Conservation (phyloP, 2,888 invertebrate species). For the Anorthoa munda region DNA sequence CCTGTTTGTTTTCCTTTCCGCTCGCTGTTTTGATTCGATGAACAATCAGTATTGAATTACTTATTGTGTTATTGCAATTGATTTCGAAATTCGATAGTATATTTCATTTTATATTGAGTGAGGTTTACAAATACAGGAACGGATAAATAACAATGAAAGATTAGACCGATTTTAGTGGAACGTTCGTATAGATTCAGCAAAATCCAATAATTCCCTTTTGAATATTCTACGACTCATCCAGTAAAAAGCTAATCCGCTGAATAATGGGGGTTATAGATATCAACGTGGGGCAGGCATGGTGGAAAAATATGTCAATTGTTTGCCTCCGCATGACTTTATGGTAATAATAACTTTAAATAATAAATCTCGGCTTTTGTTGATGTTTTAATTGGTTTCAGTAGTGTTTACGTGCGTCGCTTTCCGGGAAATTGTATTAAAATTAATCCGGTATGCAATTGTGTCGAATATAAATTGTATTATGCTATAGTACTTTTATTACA, state of each 20-base stretch:
- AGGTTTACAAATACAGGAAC: slow-evolving; percentile 37
- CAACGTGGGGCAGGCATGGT: slow-evolving; percentile 84
- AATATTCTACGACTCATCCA: slow-evolving; percentile 88
- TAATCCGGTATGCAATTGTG: slow-evolving; percentile 12
- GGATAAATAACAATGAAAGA: slow-evolving; percentile 55
- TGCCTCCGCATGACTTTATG: slow-evolving; percentile 74
- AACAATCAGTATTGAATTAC: slow-evolving; percentile 52
- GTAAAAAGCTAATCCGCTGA: slow-evolving; percentile 89
- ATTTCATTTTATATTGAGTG: slow-evolving; percentile 36
- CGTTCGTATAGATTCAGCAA: slow-evolving; percentile 77
- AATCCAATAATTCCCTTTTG: slow-evolving; percentile 89
- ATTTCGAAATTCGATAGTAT: slow-evolving; percentile 47
- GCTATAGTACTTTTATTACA: no score
- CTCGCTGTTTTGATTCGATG: slow-evolving; percentile 51
- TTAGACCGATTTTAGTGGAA: slow-evolving; percentile 72
- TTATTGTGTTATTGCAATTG: slow-evolving; percentile 50
- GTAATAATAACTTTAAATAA: slow-evolving; percentile 80
- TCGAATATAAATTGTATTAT: not conserved
- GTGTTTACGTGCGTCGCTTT: slow-evolving; percentile 37
- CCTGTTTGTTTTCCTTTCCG: slow-evolving; percentile 48
- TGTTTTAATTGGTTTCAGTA: slow-evolving; percentile 75
- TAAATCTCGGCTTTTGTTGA: slow-evolving; percentile 77
- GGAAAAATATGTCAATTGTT: slow-evolving; percentile 88
- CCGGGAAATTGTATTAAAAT: slow-evolving; percentile 24
- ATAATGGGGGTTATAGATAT: slow-evolving; percentile 89